Evolutionary conservation across 1,140 invertebrate genomes (phyloP).

Genomic region (Drosophila pachea): DNA sequence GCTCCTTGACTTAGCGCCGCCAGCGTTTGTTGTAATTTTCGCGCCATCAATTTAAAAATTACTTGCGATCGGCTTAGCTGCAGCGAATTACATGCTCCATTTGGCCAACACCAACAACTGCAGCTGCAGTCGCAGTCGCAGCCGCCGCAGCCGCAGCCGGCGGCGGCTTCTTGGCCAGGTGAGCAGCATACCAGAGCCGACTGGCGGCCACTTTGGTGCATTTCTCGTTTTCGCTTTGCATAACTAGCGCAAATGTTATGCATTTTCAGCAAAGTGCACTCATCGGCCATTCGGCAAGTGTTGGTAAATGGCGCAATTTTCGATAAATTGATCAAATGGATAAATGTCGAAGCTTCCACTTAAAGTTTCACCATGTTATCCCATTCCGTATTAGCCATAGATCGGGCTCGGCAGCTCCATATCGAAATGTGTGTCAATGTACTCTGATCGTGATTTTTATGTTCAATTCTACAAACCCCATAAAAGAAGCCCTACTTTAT

Average conservation of each 20-base stretch:
- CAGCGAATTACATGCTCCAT: conserved; percentile 69
- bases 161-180: conserved; percentile 21
- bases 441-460: background rate
- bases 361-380: conserved; percentile 11
- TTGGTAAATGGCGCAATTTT: conserved; percentile 57
- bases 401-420: background rate
- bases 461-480: background rate
- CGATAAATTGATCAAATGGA: conserved; percentile 50
- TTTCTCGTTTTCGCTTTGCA: conserved; percentile 46
- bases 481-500: too few species aligned
- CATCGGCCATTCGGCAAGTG: conserved; percentile 32
- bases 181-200: conserved; percentile 27
- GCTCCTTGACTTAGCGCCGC: conserved; percentile 61
- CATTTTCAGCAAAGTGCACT: conserved; percentile 53
- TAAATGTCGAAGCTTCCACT: conserved; percentile 39
- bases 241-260: conserved; percentile 70
- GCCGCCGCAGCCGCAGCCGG: conserved; percentile 30
- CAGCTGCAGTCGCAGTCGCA: conserved; percentile 16
- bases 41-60: conserved; percentile 72
- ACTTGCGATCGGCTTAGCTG: conserved; percentile 45
- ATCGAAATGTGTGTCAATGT: too few species aligned
- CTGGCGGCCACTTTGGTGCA: background rate
- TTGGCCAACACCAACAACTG: conserved; percentile 42
- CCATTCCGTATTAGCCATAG: background rate
- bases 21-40: conserved; percentile 72